These are phyloP conservation scores for Mycalesis mineus DNA, from an alignment of 2,888 invertebrate genomes.

Conservation along the genomic window DNA sequence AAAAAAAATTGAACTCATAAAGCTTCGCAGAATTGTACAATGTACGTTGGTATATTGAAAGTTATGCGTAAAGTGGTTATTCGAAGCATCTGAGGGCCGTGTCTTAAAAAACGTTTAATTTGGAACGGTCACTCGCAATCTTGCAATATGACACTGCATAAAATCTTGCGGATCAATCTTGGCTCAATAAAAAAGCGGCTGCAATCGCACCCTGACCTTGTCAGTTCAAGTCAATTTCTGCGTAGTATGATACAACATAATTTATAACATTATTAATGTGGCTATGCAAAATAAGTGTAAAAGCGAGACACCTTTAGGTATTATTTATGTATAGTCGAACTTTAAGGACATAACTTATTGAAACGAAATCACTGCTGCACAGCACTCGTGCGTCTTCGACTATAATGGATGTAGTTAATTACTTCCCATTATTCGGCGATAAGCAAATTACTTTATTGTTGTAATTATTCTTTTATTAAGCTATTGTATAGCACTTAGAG, in stretches of 20 bases:
- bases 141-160: slow-evolving; percentile 33
- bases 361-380: too few relatives aligned
- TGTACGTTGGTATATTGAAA: background rate
- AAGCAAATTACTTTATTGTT: too few relatives aligned
- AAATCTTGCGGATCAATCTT: slow-evolving; percentile 27
- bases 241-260: slow-evolving; percentile 28
- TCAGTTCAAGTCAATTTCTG: slow-evolving; percentile 28
- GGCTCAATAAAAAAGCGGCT: slow-evolving; percentile 32
- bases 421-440: too few relatives aligned
- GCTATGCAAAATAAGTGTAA: slow-evolving; percentile 8
- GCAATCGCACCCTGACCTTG: slow-evolving; percentile 40
- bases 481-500: too few relatives aligned
- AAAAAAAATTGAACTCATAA: background rate
- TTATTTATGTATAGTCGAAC: too few relatives aligned
- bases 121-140: slow-evolving; percentile 19
- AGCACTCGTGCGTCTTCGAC: too few relatives aligned
- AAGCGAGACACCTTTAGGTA: slow-evolving; percentile 1
- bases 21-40: background rate
- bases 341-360: too few relatives aligned
- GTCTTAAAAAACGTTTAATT: slow-evolving; percentile 15
- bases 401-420: too few relatives aligned
- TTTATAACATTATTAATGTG: slow-evolving; percentile 22
- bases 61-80: background rate
- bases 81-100: background rate
- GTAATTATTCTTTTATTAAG: too few relatives aligned